phyloP scores from a whole-genome alignment of 2,888 invertebrate species.

The Cheilosia scutellata region DNA sequence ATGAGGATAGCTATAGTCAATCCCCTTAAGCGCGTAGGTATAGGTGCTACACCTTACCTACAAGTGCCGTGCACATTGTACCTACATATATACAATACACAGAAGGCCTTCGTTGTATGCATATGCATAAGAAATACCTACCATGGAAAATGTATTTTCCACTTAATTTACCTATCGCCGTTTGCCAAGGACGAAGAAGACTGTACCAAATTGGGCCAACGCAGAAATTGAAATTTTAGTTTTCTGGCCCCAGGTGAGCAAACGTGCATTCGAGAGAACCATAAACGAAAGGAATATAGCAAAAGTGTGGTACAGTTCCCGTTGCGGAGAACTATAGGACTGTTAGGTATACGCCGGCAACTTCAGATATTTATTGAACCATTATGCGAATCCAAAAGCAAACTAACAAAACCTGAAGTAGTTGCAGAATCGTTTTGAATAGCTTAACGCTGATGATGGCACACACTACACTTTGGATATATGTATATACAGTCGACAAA shows the following conservation, averaged over 20 bases:
- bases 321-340: slow-evolving; percentile 2
- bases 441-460: slow-evolving; percentile 53
- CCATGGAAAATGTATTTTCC: slow-evolving; percentile 61
- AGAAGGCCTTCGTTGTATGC: neutral
- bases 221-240: slow-evolving; percentile 66
- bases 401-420: slow-evolving; percentile 63
- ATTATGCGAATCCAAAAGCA: slow-evolving; percentile 73
- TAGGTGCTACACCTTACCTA: neutral
- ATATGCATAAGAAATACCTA: slow-evolving; percentile 13
- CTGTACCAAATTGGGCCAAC: slow-evolving; percentile 48
- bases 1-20: neutral
- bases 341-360: slow-evolving; percentile 22
- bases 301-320: slow-evolving; percentile 34
- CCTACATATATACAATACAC: neutral
- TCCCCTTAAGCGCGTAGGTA: neutral
- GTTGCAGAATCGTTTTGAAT: slow-evolving; percentile 60
- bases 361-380: slow-evolving; percentile 77
- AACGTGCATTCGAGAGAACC: slow-evolving; percentile 32
- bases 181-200: slow-evolving; percentile 10
- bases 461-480: slow-evolving; percentile 27
- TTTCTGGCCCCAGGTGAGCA: slow-evolving; percentile 63
- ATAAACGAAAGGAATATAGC: slow-evolving; percentile 29
- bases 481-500: slow-evolving; percentile 60
- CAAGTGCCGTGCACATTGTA: slow-evolving; percentile 7
- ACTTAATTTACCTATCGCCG: slow-evolving; percentile 59